Percentiles rank a stretch among this genome's conserved stretches.
phyloP scores from a whole-genome alignment of 2,113 vertebrate genomes.

The Neomonachus schauinslandi region DNA sequence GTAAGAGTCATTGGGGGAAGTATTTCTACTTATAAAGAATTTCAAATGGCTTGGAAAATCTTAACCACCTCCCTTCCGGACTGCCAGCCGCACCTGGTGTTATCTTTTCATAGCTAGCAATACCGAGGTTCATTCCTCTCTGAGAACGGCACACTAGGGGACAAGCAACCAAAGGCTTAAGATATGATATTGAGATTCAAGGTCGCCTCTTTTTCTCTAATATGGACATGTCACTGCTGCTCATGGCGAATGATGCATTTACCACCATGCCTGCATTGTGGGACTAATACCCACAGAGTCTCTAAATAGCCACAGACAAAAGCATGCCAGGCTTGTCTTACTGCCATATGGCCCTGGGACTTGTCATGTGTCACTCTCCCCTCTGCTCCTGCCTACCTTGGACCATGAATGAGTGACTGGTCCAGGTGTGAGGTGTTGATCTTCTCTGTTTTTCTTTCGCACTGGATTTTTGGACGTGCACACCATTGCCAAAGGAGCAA shows the following conservation, averaged over 20 bases:
- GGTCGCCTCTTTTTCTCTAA: not conserved
- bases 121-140: not conserved
- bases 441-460: not conserved
- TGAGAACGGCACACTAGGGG: not conserved
- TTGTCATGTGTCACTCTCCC: not conserved
- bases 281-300: not conserved
- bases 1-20: not conserved
- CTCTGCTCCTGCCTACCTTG: not conserved
- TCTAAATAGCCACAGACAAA: not conserved
- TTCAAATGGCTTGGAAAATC: slow-evolving; percentile 15
- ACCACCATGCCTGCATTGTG: not conserved
- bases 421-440: not conserved
- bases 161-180: not conserved
- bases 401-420: not conserved
- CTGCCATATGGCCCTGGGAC: not conserved
- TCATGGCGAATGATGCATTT: not conserved
- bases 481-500: not conserved
- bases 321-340: not conserved
- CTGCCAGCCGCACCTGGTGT: not conserved
- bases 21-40: slow-evolving; percentile 41
- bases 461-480: not conserved
- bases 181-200: not conserved
- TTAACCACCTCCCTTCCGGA: slow-evolving; percentile 45
- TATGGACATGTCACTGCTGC: not conserved
- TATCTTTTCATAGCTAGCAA: slow-evolving; percentile 10